Percentiles rank a stretch among this genome's conserved stretches.
Evolutionary conservation across 2,888 invertebrate genomes (phyloP).

Genomic region (Copidosoma aretas): DNA sequence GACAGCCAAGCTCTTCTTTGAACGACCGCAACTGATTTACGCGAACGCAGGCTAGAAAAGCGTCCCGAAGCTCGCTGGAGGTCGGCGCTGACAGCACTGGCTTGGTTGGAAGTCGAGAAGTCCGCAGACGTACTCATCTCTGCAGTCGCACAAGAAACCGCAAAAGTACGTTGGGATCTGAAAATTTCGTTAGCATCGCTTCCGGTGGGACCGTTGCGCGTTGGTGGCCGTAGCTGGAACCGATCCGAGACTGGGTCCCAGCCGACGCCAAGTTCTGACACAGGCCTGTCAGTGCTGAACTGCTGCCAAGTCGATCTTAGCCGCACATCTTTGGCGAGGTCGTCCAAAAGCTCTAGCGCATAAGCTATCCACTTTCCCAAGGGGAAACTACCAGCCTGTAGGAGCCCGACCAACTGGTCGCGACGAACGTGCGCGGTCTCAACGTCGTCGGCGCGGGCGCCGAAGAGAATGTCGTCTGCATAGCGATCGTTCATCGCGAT

Average conservation of each 20-base stretch:
- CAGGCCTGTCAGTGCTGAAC: not conserved
- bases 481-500: not conserved
- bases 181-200: not conserved
- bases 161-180: too few species aligned
- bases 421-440: not conserved
- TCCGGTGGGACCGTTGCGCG: too few species aligned
- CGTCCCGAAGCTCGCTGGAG: too few species aligned
- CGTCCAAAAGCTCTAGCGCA: not conserved
- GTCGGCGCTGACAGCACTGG: too few species aligned
- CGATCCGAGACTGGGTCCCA: not conserved
- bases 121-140: too few species aligned
- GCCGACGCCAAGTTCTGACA: not conserved
- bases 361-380: slow-evolving; percentile 1
- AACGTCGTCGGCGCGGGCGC: not conserved
- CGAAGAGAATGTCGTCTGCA: slow-evolving; percentile 17
- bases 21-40: too few species aligned
- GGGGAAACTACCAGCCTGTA: not conserved
- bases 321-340: not conserved
- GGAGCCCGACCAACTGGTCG: slow-evolving; percentile 4
- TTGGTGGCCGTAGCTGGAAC: not conserved
- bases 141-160: too few species aligned
- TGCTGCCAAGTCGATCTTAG: not conserved
- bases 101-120: too few species aligned
- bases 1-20: too few species aligned
- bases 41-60: too few species aligned